These are phyloP conservation scores for Cerceris ruficornis DNA, from an alignment of 2,888 invertebrate genomes.

Conservation along the genomic window DNA sequence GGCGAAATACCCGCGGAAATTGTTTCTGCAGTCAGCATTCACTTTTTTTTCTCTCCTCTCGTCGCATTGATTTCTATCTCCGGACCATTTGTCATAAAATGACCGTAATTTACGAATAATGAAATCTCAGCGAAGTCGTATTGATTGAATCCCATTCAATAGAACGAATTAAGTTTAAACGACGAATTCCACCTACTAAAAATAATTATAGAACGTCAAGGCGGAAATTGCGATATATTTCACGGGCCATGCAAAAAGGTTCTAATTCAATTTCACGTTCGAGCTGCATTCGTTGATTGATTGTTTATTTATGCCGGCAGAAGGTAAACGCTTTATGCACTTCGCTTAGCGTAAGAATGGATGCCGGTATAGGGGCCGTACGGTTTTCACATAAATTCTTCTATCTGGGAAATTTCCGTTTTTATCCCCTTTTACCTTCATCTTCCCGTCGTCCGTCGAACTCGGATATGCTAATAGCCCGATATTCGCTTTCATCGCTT, in stretches of 20 bases:
- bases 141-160: no score
- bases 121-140: no score
- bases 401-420: conserved; percentile 67
- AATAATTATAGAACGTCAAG: no score
- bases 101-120: no score
- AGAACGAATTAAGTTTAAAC: no score
- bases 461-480: conserved; percentile 66
- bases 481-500: conserved; percentile 56
- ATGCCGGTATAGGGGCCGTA: conserved; percentile 21
- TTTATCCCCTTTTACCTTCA: conserved; percentile 59
- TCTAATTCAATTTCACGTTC: not conserved
- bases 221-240: no score
- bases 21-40: no score
- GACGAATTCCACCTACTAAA: no score
- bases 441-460: conserved; percentile 64
- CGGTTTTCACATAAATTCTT: conserved; percentile 59
- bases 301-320: conserved; percentile 24
- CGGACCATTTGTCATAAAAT: no score
- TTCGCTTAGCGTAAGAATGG: conserved; percentile 30
- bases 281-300: not conserved
- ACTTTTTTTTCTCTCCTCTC: no score
- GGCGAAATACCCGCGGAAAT: no score
- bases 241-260: not conserved
- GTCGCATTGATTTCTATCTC: no score
- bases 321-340: conserved; percentile 26